Conservation (phyloP, 2,113 vertebrate species). For the Marmota monax region DNA sequence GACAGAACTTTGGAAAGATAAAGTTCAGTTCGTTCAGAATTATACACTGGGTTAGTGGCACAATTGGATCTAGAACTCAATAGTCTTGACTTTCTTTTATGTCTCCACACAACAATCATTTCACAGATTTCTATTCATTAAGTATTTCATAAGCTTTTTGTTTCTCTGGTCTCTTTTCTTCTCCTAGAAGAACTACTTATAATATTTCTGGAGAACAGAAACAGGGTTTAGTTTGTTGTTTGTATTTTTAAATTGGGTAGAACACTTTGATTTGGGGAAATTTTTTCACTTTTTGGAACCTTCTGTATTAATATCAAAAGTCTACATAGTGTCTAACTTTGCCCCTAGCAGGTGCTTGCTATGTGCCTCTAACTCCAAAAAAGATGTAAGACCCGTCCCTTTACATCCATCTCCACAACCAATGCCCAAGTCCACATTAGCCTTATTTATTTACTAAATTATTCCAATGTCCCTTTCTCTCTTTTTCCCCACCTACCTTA, state of each 20-base stretch:
- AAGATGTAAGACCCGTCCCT: neutral
- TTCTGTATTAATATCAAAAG: neutral
- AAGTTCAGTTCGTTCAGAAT: neutral
- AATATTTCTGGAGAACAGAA: neutral
- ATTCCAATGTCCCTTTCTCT: neutral
- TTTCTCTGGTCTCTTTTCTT: neutral
- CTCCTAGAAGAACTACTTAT: neutral
- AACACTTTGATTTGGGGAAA: neutral
- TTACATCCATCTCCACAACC: neutral
- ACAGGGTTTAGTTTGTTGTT: neutral
- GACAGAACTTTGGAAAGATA: neutral
- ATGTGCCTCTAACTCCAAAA: neutral
- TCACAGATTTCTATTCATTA: neutral
- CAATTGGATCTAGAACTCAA: neutral
- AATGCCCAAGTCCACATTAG: neutral
- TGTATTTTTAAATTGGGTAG: neutral
- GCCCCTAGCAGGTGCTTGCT: neutral
- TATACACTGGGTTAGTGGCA: neutral
- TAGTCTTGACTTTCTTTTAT: neutral
- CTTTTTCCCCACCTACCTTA: neutral
- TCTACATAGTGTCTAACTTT: neutral
- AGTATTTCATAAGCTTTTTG: neutral
- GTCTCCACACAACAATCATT: neutral
- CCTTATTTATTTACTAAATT: neutral
- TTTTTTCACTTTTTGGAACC: neutral